Evolutionary conservation across 2,888 invertebrate species (phyloP).

Genomic region (Cordilura impudica): DNA sequence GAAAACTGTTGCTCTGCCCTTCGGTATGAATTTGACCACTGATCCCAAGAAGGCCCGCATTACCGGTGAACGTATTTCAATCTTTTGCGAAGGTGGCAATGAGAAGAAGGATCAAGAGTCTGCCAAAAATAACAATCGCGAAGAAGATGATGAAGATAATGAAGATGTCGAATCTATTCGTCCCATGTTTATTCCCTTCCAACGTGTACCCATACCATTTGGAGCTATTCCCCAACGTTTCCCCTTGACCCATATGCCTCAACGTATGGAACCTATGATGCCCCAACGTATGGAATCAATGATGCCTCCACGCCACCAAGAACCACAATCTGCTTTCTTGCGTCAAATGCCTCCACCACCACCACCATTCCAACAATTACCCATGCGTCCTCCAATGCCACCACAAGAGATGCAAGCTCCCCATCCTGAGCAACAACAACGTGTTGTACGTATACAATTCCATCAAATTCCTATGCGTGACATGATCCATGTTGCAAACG

Average conservation of each 20-base stretch:
- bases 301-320: slow-evolving; percentile 71
- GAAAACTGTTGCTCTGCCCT: slow-evolving; percentile 82
- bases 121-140: slow-evolving; percentile 66
- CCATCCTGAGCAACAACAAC: slow-evolving; percentile 76
- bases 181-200: slow-evolving; percentile 77
- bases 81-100: slow-evolving; percentile 90
- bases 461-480: slow-evolving; percentile 79
- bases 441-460: slow-evolving; percentile 77
- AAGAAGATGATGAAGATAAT: slow-evolving; percentile 72
- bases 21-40: slow-evolving; percentile 84
- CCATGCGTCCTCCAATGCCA: slow-evolving; percentile 77
- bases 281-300: slow-evolving; percentile 67
- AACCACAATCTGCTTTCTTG: slow-evolving; percentile 72
- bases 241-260: slow-evolving; percentile 79
- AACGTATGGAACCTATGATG: slow-evolving; percentile 73
- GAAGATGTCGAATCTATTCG: slow-evolving; percentile 76
- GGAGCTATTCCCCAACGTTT: slow-evolving; percentile 79
- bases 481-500: slow-evolving; percentile 75
- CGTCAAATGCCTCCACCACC: slow-evolving; percentile 75
- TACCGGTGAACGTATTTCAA: slow-evolving; percentile 91
- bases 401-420: slow-evolving; percentile 78
- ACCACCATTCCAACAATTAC: slow-evolving; percentile 77
- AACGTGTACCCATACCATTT: slow-evolving; percentile 79
- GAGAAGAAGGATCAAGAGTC: slow-evolving; percentile 69
- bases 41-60: slow-evolving; percentile 85